A percentile compares a stretch with the other conserved stretches of the same genome.
phyloP scores from a whole-genome alignment of 2,797 vertebrate genomes.

The Hydrolagus colliei region DNA sequence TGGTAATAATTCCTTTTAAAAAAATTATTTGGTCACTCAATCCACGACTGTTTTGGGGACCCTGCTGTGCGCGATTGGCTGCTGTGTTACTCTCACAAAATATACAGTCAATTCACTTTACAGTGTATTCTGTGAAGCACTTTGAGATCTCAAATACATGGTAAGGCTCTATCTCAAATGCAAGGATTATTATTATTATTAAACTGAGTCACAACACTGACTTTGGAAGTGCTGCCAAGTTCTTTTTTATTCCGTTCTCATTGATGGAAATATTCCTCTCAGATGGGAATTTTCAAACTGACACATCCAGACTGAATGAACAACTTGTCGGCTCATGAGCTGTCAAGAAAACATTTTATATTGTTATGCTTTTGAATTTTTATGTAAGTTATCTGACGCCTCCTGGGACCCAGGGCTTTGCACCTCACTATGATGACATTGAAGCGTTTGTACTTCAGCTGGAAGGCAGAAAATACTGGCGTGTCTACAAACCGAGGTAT shows the following conservation, averaged over 20 bases:
- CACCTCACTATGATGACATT: slow-evolving; percentile 95
- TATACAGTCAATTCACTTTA: too few species aligned
- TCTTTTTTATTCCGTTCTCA: not conserved
- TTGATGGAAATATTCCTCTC: not conserved
- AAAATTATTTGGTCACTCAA: too few species aligned
- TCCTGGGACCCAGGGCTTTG: slow-evolving; percentile 83
- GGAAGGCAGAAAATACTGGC: slow-evolving; percentile 91
- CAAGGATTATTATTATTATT: not conserved
- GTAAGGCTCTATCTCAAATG: too few species aligned
- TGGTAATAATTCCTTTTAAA: too few species aligned
- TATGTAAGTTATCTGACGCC: slow-evolving; percentile 78
- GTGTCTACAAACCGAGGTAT: slow-evolving; percentile 77
- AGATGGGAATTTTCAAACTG: not conserved
- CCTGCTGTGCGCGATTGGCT: too few species aligned
- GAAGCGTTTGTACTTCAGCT: slow-evolving; percentile 92
- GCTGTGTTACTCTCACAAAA: too few species aligned
- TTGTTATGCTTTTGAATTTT: not conserved
- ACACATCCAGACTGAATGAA: not conserved
- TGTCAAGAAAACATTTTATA: not conserved
- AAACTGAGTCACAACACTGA: not conserved
- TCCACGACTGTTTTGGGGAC: too few species aligned
- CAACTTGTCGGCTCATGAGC: too few species aligned
- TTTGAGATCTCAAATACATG: too few species aligned
- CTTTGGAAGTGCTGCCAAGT: not conserved
- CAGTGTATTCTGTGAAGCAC: too few species aligned